Evolutionary conservation across 64 coral and sea anemone genomes (phyloP).

Genomic region (Montipora cactus): DNA sequence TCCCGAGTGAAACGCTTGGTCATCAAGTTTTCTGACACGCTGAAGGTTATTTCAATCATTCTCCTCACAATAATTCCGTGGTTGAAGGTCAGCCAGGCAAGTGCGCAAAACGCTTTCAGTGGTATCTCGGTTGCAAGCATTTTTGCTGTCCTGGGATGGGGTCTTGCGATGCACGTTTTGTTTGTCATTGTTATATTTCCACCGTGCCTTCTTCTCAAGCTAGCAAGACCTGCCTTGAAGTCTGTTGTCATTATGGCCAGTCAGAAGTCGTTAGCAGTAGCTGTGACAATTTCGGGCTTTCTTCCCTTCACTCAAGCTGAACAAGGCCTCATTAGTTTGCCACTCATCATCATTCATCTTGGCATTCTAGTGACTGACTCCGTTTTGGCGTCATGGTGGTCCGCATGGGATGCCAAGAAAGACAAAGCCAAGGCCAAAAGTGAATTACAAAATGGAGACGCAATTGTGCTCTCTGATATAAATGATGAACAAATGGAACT

Average conservation of each 20-base stretch:
- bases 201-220: constrained; percentile 65
- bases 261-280: constrained; percentile 88
- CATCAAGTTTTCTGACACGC: constrained; percentile 70
- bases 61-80: constrained; percentile 93
- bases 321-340: constrained; percentile 85
- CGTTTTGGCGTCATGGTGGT: constrained; percentile 76
- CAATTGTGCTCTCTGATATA: neutral
- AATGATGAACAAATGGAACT: neutral
- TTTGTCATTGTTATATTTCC: constrained; percentile 67
- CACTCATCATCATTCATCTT: constrained; percentile 87
- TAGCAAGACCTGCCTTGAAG: constrained; percentile 68
- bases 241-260: constrained; percentile 83
- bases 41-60: constrained; percentile 77
- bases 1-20: constrained; percentile 78
- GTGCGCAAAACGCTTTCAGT: constrained; percentile 70
- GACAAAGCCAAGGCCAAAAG: neutral
- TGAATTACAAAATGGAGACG: constrained; percentile 8
- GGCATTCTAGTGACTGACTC: constrained; percentile 84
- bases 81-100: constrained; percentile 98
- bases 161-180: constrained; percentile 66
- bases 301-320: constrained; percentile 76
- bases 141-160: constrained; percentile 83
- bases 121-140: constrained; percentile 63
- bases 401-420: constrained; percentile 51
- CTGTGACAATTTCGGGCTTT: constrained; percentile 78